Evolutionary conservation across 2,888 invertebrate genomes (phyloP).

Genomic region (Tachina fera): DNA sequence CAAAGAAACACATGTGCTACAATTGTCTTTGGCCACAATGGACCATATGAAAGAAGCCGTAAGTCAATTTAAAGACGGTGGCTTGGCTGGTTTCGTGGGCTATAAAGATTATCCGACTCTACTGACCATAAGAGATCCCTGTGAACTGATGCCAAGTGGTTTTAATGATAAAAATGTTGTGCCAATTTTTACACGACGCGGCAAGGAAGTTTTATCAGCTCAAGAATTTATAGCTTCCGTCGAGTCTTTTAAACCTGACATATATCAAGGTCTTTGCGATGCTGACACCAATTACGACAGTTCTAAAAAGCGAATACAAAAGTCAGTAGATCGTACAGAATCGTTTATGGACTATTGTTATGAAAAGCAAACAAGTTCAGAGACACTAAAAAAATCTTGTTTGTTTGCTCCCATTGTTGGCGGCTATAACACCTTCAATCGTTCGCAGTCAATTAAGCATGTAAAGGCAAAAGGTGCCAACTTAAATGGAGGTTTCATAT

Average conservation of each 20-base stretch:
- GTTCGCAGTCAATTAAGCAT: conserved; percentile 86
- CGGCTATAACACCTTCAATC: conserved; percentile 87
- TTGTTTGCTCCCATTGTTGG: conserved; percentile 85
- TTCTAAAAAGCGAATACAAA: conserved; percentile 87
- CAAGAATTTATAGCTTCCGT: conserved; percentile 90
- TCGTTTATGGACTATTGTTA: conserved; percentile 88
- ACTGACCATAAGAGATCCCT: conserved; percentile 85
- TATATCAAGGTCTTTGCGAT: conserved; percentile 92
- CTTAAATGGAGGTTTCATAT: conserved; percentile 88
- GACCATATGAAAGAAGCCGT: conserved; percentile 87
- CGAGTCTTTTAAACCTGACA: conserved; percentile 90
- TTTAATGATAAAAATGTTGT: conserved; percentile 88
- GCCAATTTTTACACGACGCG: conserved; percentile 91
- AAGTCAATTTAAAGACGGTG: conserved; percentile 86
- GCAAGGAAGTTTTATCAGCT: conserved; percentile 87
- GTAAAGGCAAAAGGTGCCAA: conserved; percentile 83
- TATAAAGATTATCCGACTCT: conserved; percentile 84
- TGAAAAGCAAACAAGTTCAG: conserved; percentile 86
- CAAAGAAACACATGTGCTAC: conserved; percentile 85
- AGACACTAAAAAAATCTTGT: conserved; percentile 82
- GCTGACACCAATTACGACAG: conserved; percentile 84
- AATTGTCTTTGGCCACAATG: conserved; percentile 89
- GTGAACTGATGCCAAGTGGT: conserved; percentile 86
- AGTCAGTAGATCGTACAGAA: conserved; percentile 88
- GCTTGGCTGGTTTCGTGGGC: conserved; percentile 88